Evolutionary conservation across 2,888 invertebrate genomes (phyloP), one percentile per base, ranked within the genome.

Genomic region (Meandrusa payeni): DNA sequence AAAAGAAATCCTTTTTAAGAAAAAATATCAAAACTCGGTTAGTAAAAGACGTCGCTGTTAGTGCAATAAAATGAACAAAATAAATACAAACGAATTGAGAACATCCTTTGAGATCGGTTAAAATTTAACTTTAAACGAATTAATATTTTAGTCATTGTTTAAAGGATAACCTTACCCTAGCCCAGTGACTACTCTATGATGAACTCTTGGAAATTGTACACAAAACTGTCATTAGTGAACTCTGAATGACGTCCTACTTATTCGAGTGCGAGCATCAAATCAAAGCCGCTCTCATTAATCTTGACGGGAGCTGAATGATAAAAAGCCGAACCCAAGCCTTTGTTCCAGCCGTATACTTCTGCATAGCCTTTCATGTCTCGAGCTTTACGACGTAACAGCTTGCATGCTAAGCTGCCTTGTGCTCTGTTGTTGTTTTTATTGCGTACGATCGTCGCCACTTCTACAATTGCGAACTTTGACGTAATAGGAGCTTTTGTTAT

Each of bases 231-330:
- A 32, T 38, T 38, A 38, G 28, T 28, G 38, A 20, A 7, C 12
- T 6, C 11, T 32, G 10, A 3, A 9, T 10, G 9, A 27, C n/a
- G 17, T 5, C 11, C 11, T 12, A 26, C 5, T 19, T 37, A 20
- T 27, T 37, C 10, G 3, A 23, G 22, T 7, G 11, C 7, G 9
- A 28, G 15, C 24, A 26, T 43, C 26, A 13, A 31, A 32, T 32
- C 31, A 37, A 31, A 24, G 37, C 43, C 24, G 19, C 26, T 13
- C 37, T 43, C 37, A 29, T 43, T 37, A 37, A 37, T 37, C 26
- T 31, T 19, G 37, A 26, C 15, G 20, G 15, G 17, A 34, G 13
- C 17, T 22, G 15, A 7, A 28, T 17, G 19, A 41, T 17, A 36
- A 28, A 41, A 43, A 31, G 43, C 43, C n/a, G 3, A 3, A 3